Evolutionary conservation across 1,140 invertebrate genomes (phyloP).

Genomic region (Whitmania pigra): DNA sequence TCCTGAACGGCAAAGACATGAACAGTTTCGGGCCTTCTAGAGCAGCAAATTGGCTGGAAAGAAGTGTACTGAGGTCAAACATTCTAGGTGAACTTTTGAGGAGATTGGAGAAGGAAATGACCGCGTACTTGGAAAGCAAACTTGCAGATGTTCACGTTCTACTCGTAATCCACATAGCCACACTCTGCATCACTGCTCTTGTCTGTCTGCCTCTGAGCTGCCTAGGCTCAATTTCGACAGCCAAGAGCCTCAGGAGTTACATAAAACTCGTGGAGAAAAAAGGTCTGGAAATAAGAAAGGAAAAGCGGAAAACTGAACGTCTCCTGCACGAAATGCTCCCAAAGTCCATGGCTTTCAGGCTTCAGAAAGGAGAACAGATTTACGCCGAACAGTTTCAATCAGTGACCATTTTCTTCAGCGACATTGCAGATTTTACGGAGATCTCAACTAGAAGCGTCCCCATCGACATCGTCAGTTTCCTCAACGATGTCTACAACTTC

Average conservation of each 20-base stretch:
- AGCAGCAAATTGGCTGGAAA: background rate
- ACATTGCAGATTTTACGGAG: conserved; percentile 28
- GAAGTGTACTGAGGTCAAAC: background rate
- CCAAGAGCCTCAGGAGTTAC: conserved; percentile 13
- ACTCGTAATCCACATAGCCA: background rate
- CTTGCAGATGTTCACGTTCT: background rate
- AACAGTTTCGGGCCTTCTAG: background rate
- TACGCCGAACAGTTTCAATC: conserved; percentile 21
- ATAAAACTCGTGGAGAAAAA: conserved; percentile 11
- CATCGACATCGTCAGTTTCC: conserved; percentile 27
- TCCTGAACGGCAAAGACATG: background rate
- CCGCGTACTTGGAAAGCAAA: background rate
- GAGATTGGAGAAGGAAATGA: background rate
- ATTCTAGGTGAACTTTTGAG: background rate
- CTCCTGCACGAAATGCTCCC: conserved; percentile 24
- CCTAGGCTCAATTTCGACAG: background rate
- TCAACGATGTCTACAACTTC: conserved; percentile 29
- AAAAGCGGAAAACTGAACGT: conserved; percentile 18
- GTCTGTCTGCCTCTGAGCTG: background rate
- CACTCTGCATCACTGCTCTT: background rate
- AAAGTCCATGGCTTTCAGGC: conserved; percentile 10
- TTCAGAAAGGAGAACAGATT: conserved; percentile 19
- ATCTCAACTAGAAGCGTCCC: conserved; percentile 27
- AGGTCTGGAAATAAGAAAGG: conserved; percentile 10
- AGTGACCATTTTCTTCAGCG: conserved; percentile 28